Evolutionary conservation across 2,113 vertebrate species (phyloP), one percentile per base, ranked within the genome.

Genomic region (Microcebus tavaratra): DNA sequence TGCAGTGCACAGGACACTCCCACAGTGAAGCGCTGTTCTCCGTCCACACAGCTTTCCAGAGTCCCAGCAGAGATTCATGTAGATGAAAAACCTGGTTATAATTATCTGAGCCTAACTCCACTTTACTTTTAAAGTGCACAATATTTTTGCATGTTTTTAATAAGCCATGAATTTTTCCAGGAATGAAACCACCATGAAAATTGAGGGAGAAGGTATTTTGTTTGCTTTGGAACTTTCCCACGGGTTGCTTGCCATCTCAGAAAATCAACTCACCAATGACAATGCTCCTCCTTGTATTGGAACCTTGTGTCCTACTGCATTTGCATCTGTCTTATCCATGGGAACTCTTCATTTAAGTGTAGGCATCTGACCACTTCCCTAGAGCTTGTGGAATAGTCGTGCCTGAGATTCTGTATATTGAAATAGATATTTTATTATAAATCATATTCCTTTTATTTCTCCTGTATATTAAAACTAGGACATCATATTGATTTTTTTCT

Each of bases 121-220:
- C 94, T 65, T 65, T 85, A 73, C 31, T 42, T 85, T 94, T 92
- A 90, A 96, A 90, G 90, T 48, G 90, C 1, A 81, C 39, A 61
- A 48, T 67, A 79, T 55, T 85, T 91, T 90, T 59, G 20, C 53
- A 57, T 90, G 59, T 88, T 81, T 85, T 95, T 94, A 84, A 39
- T 94, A 93, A 90, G 42, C 50, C 25, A 25, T 79, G 14, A 11
- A 84, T 92, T 95, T 97, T 93, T 78, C 75, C 75, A 83, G 39
- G 68, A 67, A 61, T 57, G n/a, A 88, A 97, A 93, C 53, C 78
- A 94, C 48, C 42, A n/a, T 96, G 80, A 90, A 96, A 90, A 94
- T 61, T 42, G n/a, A 95, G 25, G 21, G 31, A 50, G 20, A 67
- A 78, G 72, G 9, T 70, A 88, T 67, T 83, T 89, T 96, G 76